Evolutionary conservation across 2,888 invertebrate species (phyloP).

Genomic region (Sceliomorpha sp.): DNA sequence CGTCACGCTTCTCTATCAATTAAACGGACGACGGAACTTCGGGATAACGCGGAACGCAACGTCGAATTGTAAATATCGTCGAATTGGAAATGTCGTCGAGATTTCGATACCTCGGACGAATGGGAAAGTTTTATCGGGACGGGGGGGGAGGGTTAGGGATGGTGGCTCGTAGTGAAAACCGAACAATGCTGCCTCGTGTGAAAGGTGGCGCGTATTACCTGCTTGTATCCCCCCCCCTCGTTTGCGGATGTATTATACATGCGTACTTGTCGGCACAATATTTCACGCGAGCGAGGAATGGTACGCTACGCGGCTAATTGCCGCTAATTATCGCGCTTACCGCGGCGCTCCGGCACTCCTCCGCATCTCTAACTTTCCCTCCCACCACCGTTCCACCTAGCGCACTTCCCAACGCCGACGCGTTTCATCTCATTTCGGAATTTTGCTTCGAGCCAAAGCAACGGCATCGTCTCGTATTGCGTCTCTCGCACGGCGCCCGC

Average conservation of each 20-base stretch:
- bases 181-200: too few relatives aligned
- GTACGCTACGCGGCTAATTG: conserved; percentile 73
- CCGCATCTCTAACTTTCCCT: conserved; percentile 43
- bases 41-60: too few relatives aligned
- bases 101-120: too few relatives aligned
- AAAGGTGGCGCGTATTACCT: too few relatives aligned
- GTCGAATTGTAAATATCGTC: too few relatives aligned
- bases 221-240: too few relatives aligned
- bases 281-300: conserved; percentile 64
- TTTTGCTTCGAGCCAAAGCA: conserved; percentile 52
- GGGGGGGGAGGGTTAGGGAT: too few relatives aligned
- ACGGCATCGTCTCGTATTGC: conserved; percentile 43
- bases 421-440: conserved; percentile 41
- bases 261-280: conserved; percentile 53
- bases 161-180: too few relatives aligned
- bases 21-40: too few relatives aligned
- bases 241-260: conserved; percentile 21
- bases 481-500: conserved; percentile 27
- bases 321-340: conserved; percentile 78
- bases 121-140: too few relatives aligned
- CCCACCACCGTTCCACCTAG: conserved; percentile 42
- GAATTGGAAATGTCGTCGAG: too few relatives aligned
- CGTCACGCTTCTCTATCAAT: too few relatives aligned
- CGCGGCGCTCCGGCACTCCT: conserved; percentile 63
- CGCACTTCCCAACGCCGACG: conserved; percentile 37